These are phyloP conservation scores for Mercenaria mercenaria DNA, from an alignment of 1,140 invertebrate genomes.

Conservation along the genomic window DNA sequence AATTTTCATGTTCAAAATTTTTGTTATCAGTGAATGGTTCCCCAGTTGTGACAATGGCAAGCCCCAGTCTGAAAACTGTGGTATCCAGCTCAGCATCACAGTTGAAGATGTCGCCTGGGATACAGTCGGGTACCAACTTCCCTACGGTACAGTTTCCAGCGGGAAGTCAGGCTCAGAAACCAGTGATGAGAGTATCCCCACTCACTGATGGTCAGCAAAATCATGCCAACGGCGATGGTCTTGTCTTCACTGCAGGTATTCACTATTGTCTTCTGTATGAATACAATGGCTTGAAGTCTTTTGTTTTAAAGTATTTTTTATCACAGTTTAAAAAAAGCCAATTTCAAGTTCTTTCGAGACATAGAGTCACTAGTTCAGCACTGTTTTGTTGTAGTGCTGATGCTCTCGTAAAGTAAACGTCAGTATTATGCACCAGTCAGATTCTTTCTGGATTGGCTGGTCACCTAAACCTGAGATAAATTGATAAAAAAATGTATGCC, in stretches of 20 bases:
- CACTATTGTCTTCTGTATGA: too few species aligned
- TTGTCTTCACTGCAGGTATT: constrained; percentile 56
- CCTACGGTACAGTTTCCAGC: constrained; percentile 71
- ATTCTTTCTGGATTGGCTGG: neutral
- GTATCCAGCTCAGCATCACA: constrained; percentile 70
- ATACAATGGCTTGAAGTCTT: too few species aligned
- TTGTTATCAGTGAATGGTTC: constrained; percentile 78
- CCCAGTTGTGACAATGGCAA: constrained; percentile 73
- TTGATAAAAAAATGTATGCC: too few species aligned
- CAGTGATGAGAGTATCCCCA: constrained; percentile 82
- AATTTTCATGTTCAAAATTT: too few species aligned
- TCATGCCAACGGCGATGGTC: neutral
- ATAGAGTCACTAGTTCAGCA: constrained; percentile 33
- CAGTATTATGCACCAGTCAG: constrained; percentile 48
- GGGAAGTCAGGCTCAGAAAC: constrained; percentile 71
- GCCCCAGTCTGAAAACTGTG: constrained; percentile 48
- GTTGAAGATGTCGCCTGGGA: constrained; percentile 67
- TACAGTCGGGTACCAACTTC: neutral
- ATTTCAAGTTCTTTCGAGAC: too few species aligned
- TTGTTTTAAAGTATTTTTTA: too few species aligned
- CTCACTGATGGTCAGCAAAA: constrained; percentile 71
- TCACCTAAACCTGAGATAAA: constrained; percentile 35
- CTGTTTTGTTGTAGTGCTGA: constrained; percentile 22
- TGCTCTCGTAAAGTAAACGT: constrained; percentile 44
- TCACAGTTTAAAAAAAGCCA: too few species aligned